These are phyloP conservation scores for Latrodectus elegans DNA, from an alignment of 2,888 invertebrate genomes.

Conservation along the genomic window DNA sequence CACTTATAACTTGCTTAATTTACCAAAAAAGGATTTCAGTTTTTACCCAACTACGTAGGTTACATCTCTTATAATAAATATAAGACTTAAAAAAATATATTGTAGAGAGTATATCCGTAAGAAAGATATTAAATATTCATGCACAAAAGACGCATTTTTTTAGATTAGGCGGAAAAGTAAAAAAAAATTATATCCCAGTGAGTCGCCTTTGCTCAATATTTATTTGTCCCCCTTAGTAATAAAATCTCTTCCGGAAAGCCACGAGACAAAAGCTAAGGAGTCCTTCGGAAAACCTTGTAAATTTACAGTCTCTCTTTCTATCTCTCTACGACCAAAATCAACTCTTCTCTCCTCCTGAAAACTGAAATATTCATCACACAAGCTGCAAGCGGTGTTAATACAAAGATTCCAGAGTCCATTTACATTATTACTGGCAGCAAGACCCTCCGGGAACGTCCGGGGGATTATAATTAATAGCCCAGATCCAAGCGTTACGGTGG, in stretches of 20 bases:
- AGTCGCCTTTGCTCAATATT: constrained; percentile 1
- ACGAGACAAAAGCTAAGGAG: constrained; percentile 34
- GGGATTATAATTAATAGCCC: constrained; percentile 68
- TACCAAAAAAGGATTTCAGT: no score
- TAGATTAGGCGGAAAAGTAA: background rate
- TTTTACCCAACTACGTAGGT: no score
- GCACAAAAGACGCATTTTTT: background rate
- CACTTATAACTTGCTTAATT: no score
- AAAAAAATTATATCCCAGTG: background rate
- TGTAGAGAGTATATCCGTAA: background rate
- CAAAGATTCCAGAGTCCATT: constrained; percentile 57
- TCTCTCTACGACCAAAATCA: constrained; percentile 28
- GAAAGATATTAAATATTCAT: constrained; percentile 2
- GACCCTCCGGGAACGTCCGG: constrained; percentile 32
- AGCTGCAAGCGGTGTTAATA: constrained; percentile 37
- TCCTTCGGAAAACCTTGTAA: background rate
- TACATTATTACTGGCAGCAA: constrained; percentile 56
- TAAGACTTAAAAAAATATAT: no score
- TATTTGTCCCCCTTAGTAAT: constrained; percentile 1
- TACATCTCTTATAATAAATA: no score
- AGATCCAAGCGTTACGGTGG: constrained; percentile 43
- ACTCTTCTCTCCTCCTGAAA: constrained; percentile 11
- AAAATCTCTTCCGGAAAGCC: background rate
- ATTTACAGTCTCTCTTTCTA: constrained; percentile 7
- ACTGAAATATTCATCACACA: constrained; percentile 61